phyloP scores from a whole-genome alignment of 2,113 vertebrate species.

The Conger conger region DNA sequence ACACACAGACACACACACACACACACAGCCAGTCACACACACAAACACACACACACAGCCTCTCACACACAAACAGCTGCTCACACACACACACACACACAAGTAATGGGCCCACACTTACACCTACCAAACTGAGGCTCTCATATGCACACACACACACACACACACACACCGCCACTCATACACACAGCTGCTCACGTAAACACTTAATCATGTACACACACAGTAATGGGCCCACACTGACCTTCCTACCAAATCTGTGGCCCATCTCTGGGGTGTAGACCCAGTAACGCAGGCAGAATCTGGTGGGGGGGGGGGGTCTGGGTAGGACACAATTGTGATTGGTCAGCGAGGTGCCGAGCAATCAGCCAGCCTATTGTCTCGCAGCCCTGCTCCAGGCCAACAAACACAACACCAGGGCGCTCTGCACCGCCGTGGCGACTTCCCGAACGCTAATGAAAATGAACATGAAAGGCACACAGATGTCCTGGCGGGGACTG shows the following conservation, averaged over 20 bases:
- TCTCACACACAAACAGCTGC: too few species aligned
- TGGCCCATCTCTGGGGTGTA: constrained; percentile 41
- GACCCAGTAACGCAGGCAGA: constrained; percentile 28
- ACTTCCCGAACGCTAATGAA: constrained; percentile 39
- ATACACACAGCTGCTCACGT: too few species aligned
- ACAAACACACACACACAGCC: too few species aligned
- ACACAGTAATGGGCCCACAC: too few species aligned
- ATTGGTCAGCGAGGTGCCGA: neutral
- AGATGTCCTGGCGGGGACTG: constrained; percentile 40
- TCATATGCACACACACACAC: too few species aligned
- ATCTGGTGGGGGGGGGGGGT: constrained; percentile 24
- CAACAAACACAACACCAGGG: constrained; percentile 18
- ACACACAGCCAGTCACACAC: too few species aligned
- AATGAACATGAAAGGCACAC: constrained; percentile 37
- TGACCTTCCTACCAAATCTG: constrained; percentile 26
- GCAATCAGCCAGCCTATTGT: neutral
- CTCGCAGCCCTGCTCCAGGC: neutral
- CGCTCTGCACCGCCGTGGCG: constrained; percentile 18
- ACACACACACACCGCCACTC: too few species aligned
- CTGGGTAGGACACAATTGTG: constrained; percentile 17
- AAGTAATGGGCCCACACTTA: too few species aligned
- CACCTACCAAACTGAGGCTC: too few species aligned
- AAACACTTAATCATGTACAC: too few species aligned
- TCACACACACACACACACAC: too few species aligned
- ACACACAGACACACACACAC: too few species aligned